These are phyloP conservation scores for Apodemus speciosus DNA, from an alignment of 2,113 vertebrate genomes.

Conservation along the genomic window DNA sequence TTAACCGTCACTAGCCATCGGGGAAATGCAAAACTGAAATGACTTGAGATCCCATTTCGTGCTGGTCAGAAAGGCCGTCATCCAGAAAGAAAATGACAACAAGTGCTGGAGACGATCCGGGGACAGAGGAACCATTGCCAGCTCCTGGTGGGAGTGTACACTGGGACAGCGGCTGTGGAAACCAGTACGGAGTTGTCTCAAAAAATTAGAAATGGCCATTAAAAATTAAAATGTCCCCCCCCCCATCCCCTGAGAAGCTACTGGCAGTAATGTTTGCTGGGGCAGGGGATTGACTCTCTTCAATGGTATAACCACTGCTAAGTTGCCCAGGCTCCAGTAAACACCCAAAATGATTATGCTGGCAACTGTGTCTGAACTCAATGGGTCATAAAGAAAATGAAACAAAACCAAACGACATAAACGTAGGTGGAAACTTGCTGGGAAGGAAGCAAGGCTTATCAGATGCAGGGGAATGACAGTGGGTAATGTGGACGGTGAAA, in stretches of 20 bases:
- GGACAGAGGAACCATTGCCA: too few relatives aligned
- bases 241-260: not conserved
- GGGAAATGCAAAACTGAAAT: not conserved
- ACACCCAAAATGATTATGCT: too few relatives aligned
- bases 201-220: not conserved
- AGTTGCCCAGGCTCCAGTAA: not conserved
- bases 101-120: not conserved
- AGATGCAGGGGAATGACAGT: not conserved
- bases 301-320: not conserved
- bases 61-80: not conserved
- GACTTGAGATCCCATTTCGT: not conserved
- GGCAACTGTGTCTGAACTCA: not conserved
- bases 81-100: not conserved
- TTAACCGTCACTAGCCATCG: not conserved
- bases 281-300: not conserved
- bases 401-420: not conserved
- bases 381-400: not conserved
- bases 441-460: not conserved
- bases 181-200: not conserved
- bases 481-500: not conserved
- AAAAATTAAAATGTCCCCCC: too few relatives aligned
- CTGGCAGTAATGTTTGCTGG: not conserved
- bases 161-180: too few relatives aligned
- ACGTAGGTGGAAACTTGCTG: not conserved
- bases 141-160: not conserved